These are phyloP conservation scores for Hycleus cichorii DNA, from an alignment of 1,140 invertebrate species.

Conservation along the genomic window DNA sequence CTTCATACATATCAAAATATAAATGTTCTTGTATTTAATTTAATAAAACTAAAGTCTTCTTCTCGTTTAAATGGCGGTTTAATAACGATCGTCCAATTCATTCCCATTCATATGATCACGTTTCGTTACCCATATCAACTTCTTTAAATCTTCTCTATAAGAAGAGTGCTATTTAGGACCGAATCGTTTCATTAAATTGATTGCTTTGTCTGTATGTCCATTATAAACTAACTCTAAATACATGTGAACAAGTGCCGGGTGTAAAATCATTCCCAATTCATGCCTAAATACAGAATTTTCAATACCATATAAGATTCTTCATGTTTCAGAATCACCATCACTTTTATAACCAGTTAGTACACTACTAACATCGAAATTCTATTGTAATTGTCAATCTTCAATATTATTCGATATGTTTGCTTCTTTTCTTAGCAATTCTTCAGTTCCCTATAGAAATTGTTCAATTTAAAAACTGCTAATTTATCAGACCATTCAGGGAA, in stretches of 20 bases:
- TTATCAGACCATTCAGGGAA: too few relatives aligned
- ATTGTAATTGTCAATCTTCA: too few relatives aligned
- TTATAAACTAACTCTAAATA: slow-evolving; percentile 91
- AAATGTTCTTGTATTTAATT: too few relatives aligned
- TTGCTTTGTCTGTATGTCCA: slow-evolving; percentile 75
- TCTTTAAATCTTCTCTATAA: slow-evolving; percentile 78
- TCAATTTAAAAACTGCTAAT: too few relatives aligned
- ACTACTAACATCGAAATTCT: slow-evolving; percentile 52
- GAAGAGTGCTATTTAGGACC: slow-evolving; percentile 78
- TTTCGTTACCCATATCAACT: slow-evolving; percentile 72
- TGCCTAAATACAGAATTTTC: slow-evolving; percentile 89
- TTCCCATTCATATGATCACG: slow-evolving; percentile 32
- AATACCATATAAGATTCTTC: slow-evolving; percentile 80
- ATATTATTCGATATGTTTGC: too few relatives aligned
- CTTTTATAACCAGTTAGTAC: slow-evolving; percentile 81
- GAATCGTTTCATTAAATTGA: slow-evolving; percentile 73
- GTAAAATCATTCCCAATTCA: slow-evolving; percentile 84
- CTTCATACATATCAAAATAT: background rate
- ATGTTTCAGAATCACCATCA: slow-evolving; percentile 83
- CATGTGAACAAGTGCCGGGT: slow-evolving; percentile 95
- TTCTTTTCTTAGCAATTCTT: too few relatives aligned
- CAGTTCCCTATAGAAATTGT: too few relatives aligned
- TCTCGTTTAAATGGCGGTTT: too few relatives aligned
- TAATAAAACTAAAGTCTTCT: too few relatives aligned
- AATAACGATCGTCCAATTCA: too few relatives aligned